Percentiles rank a stretch among this genome's conserved stretches.
These are phyloP conservation scores for Aegithalos caudatus DNA, from an alignment of 2,113 vertebrate species.

Conservation along the genomic window DNA sequence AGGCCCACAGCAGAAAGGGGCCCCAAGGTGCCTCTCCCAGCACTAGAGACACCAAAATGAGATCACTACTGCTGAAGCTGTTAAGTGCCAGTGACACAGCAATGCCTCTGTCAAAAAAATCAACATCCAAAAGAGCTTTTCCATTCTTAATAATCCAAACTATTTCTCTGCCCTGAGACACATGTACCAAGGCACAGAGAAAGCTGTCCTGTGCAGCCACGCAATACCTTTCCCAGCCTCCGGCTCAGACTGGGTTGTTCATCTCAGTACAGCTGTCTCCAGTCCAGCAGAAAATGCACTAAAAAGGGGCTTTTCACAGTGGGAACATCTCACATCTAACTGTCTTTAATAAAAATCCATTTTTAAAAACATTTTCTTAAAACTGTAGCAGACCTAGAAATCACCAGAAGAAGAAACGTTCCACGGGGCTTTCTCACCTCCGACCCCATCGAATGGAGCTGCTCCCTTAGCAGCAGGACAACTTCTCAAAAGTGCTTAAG, in stretches of 20 bases:
- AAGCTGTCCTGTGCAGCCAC: neutral
- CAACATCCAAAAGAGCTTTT: neutral
- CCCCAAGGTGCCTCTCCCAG: fast-evolving
- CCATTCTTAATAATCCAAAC: neutral
- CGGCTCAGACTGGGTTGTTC: neutral
- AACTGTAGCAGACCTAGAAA: neutral
- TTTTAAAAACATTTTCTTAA: neutral
- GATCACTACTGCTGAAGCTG: fast-evolving
- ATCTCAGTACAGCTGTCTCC: neutral
- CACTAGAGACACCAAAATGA: neutral
- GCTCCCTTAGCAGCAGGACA: neutral
- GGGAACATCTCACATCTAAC: neutral
- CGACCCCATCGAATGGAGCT: neutral
- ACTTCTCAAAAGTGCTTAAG: neutral
- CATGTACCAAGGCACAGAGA: neutral
- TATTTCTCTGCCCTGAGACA: neutral
- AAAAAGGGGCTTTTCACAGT: neutral
- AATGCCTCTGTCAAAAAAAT: neutral
- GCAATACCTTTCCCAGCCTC: neutral
- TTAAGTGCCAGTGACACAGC: fast-evolving
- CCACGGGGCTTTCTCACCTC: neutral
- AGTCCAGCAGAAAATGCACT: neutral
- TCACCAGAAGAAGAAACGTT: neutral
- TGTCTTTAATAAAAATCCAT: neutral
- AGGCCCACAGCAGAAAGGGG: neutral